Conservation (phyloP, 2,113 vertebrate species). For the Bombycilla garrulus region DNA sequence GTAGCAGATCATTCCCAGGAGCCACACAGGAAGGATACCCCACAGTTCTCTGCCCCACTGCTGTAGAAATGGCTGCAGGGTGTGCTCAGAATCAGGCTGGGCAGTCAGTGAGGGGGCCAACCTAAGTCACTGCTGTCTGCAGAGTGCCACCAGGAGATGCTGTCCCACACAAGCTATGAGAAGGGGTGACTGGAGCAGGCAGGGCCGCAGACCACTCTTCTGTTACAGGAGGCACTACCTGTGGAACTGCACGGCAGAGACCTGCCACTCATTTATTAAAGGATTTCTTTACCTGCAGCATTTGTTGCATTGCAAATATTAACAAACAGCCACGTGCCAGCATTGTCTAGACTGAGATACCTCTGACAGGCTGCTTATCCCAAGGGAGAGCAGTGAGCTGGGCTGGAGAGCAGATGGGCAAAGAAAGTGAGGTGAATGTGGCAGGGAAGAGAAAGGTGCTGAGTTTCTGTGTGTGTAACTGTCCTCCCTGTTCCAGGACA, state of each 20-base stretch:
- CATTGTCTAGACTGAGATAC: background rate
- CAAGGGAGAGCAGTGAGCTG: background rate
- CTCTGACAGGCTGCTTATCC: background rate
- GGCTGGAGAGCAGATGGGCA: background rate
- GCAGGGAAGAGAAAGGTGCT: background rate
- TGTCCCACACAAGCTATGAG: background rate
- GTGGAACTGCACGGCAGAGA: background rate
- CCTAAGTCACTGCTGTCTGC: background rate
- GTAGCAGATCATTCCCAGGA: background rate
- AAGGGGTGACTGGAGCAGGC: background rate
- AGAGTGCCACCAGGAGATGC: background rate
- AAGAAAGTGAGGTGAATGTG: background rate
- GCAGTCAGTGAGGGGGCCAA: background rate
- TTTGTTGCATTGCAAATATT: background rate
- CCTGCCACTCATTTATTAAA: background rate
- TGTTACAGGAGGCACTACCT: fast-evolving
- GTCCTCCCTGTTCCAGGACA: slow-evolving; percentile 57
- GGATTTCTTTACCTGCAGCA: background rate
- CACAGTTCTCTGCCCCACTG: background rate
- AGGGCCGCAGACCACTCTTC: background rate
- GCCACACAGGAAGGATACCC: background rate
- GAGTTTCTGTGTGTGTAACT: background rate
- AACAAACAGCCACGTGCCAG: background rate
- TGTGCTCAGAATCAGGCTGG: background rate
- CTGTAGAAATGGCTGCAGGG: background rate